Evolutionary conservation across 2,888 invertebrate genomes (phyloP).

Genomic region (Drepanosiphum platanoidis): DNA sequence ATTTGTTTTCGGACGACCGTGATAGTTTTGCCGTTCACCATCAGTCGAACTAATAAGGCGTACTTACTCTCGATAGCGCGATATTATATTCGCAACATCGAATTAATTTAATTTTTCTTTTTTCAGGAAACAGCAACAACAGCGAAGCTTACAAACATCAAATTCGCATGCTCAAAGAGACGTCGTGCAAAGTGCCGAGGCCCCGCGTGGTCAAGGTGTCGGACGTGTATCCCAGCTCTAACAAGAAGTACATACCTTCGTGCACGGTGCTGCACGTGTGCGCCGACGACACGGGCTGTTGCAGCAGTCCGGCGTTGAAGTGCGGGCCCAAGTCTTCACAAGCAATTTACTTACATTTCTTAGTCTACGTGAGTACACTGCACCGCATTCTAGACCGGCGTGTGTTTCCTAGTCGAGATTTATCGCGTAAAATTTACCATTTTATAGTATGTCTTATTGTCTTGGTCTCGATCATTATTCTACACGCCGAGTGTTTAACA

Average conservation of each 20-base stretch:
- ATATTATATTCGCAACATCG: no score
- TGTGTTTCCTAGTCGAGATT: no score
- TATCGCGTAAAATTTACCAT: no score
- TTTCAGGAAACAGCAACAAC: constrained; percentile 27
- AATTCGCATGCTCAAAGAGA: constrained; percentile 69
- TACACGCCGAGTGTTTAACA: no score
- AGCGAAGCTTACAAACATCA: constrained; percentile 67
- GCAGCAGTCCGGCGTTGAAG: constrained; percentile 75
- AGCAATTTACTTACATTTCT: constrained; percentile 79
- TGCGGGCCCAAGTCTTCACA: constrained; percentile 82
- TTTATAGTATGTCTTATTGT: no score
- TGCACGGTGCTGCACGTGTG: constrained; percentile 89
- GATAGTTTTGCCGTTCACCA: neutral
- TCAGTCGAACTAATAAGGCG: neutral
- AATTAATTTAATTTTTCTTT: neutral
- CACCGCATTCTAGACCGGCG: no score
- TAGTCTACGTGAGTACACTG: constrained; percentile 74
- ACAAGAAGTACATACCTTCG: constrained; percentile 82
- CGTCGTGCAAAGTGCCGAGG: constrained; percentile 77
- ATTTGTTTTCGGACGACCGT: no score
- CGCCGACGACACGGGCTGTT: constrained; percentile 88
- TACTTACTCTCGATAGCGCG: neutral
- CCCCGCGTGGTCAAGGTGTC: constrained; percentile 80
- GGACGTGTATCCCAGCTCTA: constrained; percentile 76
- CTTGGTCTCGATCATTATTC: no score